phyloP scores from a whole-genome alignment of 1,140 invertebrate genomes.

The Drosophila lini region DNA sequence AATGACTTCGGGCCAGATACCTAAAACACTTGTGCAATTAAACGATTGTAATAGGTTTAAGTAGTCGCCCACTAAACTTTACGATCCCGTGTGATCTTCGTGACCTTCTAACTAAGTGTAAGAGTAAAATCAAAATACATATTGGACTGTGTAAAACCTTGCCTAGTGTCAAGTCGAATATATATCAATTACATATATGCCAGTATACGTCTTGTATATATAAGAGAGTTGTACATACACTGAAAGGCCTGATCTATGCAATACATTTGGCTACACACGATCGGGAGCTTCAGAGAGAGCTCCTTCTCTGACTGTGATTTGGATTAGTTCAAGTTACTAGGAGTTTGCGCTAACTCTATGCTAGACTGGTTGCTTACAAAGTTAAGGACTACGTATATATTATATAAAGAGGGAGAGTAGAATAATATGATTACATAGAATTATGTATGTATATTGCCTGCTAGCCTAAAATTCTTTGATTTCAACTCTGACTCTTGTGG shows the following conservation, averaged over 20 bases:
- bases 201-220: conserved; percentile 55
- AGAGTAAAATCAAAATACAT: conserved; percentile 21
- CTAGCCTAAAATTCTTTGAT: conserved; percentile 67
- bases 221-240: conserved; percentile 62
- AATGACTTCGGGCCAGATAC: neutral
- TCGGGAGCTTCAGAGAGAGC: conserved; percentile 29
- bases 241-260: conserved; percentile 72
- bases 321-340: conserved; percentile 65
- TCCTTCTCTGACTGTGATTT: conserved; percentile 61
- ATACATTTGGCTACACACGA: conserved; percentile 78
- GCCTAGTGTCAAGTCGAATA: conserved; percentile 39
- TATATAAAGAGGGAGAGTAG: conserved; percentile 42
- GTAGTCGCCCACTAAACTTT: conserved; percentile 4
- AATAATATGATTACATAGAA: conserved; percentile 42
- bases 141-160: conserved; percentile 34
- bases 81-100: neutral
- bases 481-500: conserved; percentile 43
- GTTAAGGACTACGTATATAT: conserved; percentile 32
- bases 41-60: conserved; percentile 15
- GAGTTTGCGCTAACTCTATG: conserved; percentile 42
- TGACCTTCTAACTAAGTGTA: conserved; percentile 21
- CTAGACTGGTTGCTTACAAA: conserved; percentile 52
- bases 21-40: conserved; percentile 27
- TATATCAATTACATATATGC: conserved; percentile 56
- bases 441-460: conserved; percentile 37